Evolutionary conservation across 2,888 invertebrate genomes (phyloP).

Genomic region (Carcina quercana): DNA sequence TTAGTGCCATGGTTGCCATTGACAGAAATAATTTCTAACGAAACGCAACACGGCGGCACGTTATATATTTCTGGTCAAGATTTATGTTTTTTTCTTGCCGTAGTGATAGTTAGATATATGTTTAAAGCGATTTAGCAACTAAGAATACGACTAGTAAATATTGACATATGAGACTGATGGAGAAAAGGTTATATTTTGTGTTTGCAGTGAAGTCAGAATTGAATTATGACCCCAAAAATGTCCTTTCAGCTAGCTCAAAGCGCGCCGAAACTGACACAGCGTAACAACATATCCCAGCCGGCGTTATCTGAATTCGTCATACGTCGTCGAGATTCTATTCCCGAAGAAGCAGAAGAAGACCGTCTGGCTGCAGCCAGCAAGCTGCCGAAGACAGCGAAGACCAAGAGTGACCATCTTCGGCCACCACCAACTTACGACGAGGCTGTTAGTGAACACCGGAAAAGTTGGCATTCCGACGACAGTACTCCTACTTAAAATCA

Average conservation of each 20-base stretch:
- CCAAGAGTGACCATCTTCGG: slow-evolving; percentile 51
- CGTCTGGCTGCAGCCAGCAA: slow-evolving; percentile 37
- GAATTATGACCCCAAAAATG: not conserved
- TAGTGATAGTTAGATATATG: too few species aligned
- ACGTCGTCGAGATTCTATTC: slow-evolving; percentile 75
- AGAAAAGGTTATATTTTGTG: too few species aligned
- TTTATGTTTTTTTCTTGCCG: too few species aligned
- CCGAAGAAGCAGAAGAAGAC: slow-evolving; percentile 74
- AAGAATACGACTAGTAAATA: too few species aligned
- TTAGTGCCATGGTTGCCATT: too few species aligned
- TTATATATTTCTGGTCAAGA: too few species aligned
- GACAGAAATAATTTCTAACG: too few species aligned
- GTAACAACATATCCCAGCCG: slow-evolving; percentile 77
- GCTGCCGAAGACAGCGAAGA: slow-evolving; percentile 44
- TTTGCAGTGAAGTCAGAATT: not conserved
- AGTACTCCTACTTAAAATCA: slow-evolving; percentile 56
- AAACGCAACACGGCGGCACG: too few species aligned
- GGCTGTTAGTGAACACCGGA: slow-evolving; percentile 55
- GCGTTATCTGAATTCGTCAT: slow-evolving; percentile 74
- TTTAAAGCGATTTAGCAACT: too few species aligned
- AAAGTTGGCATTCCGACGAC: slow-evolving; percentile 71
- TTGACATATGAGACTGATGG: too few species aligned
- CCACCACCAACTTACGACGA: slow-evolving; percentile 61
- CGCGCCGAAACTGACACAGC: slow-evolving; percentile 75
- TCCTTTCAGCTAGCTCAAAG: slow-evolving; percentile 73